Conservation (phyloP, 2,113 vertebrate genomes). For the Nibea coibor region DNA sequence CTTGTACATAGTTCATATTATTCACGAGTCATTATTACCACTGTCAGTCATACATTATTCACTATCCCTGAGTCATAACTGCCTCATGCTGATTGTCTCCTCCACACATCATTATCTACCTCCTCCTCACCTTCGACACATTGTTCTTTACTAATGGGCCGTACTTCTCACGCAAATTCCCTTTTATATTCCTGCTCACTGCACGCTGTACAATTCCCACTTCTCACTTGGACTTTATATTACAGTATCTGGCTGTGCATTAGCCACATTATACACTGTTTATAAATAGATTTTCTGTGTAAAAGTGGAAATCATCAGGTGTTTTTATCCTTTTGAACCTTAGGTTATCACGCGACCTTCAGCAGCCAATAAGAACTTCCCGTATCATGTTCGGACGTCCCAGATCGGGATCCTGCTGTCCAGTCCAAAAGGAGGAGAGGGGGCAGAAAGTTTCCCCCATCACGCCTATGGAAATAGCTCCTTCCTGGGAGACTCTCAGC, state of each 20-base stretch:
- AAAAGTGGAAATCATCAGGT: neutral
- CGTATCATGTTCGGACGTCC: constrained; percentile 93
- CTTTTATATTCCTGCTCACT: constrained; percentile 33
- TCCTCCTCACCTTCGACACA: constrained; percentile 54
- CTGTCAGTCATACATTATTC: constrained; percentile 68
- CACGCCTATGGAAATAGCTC: constrained; percentile 93
- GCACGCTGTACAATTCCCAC: neutral
- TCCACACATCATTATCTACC: constrained; percentile 64
- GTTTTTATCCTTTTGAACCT: neutral
- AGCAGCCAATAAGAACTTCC: constrained; percentile 95
- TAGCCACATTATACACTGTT: neutral
- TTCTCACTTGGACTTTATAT: constrained; percentile 6
- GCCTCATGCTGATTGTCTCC: constrained; percentile 59
- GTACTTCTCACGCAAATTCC: constrained; percentile 13
- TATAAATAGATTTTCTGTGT: neutral
- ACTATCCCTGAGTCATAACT: constrained; percentile 50
- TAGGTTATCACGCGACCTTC: constrained; percentile 93
- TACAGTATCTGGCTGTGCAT: neutral
- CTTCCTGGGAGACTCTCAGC: constrained; percentile 92
- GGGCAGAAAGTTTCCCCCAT: constrained; percentile 88
- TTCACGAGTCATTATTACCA: constrained; percentile 52
- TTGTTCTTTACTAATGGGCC: constrained; percentile 60
- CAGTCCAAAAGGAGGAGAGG: constrained; percentile 82
- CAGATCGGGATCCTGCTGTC: constrained; percentile 90
- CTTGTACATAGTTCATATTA: constrained; percentile 41